Evolutionary conservation across 1,140 invertebrate species (phyloP), one percentile per base, ranked within the genome.

Genomic region (Rhagoletis zephyria): DNA sequence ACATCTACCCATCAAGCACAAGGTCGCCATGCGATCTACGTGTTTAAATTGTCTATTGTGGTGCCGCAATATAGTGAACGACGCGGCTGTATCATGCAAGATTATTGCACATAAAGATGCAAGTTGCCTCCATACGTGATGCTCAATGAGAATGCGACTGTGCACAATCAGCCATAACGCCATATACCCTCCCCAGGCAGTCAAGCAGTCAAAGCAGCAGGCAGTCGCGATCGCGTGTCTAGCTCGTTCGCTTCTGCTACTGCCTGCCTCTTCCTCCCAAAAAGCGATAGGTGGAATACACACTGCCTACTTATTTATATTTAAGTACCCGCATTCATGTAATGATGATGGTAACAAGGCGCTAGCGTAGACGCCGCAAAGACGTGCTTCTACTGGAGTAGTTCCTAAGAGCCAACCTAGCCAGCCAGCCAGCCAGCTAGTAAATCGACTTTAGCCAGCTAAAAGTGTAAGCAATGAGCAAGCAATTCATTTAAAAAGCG

Each of bases 1-100:
- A 85, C 81, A 60, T 63, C 51, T 85, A 59, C 19, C 81, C 51
- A 85, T 85, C 51, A 60, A 59, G 60, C 81, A 85, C 81, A 85
- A 85, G 81, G 81, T 85, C 81, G 51, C 45, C 56, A 3, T 16
- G n/a, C 40, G n/a, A 40, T 14, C 9, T 42, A 70, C 30, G 65
- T 42, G 12, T 74, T 48, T 14, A 40, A 48, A 74, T 40, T 74
- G 67, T 74, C 67, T 74, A 74, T 74, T 16, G 14, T 74, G 67
- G 14, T 74, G 67, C 67, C 67, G 67, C 42, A 74, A 48, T 74
- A 40, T 74, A 40, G 67, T 42, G 16, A 30, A 10, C 40, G 9
- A 74, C 40, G 59, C 30, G 67, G 45, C 12, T 12, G 67, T 14
- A 45, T 74, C 40, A 74, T 74, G 67, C 67, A 74, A 74, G 40